Evolutionary conservation across 2,113 vertebrate genomes (phyloP).

Genomic region (Pomatostomus ruficeps): DNA sequence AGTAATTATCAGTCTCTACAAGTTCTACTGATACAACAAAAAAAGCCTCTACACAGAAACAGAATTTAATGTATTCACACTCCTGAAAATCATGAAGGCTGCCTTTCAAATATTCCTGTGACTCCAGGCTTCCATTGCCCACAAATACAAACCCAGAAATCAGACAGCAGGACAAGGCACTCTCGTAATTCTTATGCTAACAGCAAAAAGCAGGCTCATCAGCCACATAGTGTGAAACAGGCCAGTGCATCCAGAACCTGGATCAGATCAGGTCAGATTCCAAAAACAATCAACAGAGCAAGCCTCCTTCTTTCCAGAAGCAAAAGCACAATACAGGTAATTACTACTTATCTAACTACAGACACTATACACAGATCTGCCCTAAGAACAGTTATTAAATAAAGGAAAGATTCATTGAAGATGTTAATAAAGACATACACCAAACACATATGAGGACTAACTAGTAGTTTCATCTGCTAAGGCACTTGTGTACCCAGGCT

Average conservation of each 20-base stretch:
- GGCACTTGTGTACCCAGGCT: neutral
- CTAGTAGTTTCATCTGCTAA: neutral
- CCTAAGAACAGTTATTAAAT: neutral
- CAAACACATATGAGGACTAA: neutral
- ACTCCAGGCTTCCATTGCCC: neutral
- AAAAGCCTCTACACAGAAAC: neutral
- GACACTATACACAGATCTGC: neutral
- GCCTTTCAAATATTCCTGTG: neutral
- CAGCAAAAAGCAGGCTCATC: neutral
- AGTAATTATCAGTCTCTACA: conserved; percentile 63
- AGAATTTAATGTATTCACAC: neutral
- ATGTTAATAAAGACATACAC: neutral
- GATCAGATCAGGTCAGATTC: neutral
- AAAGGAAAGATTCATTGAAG: neutral
- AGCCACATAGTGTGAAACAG: neutral
- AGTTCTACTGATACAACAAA: neutral
- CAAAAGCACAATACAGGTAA: neutral
- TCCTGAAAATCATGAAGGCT: neutral
- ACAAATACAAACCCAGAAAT: neutral
- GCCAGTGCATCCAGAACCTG: neutral
- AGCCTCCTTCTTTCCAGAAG: neutral
- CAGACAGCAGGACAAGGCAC: neutral
- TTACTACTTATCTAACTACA: neutral
- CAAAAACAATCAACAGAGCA: neutral
- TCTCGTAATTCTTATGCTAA: neutral